Base-by-base conservation (phyloP, 1,140 invertebrate genomes). In the Zaprionus vittiger region DNA sequence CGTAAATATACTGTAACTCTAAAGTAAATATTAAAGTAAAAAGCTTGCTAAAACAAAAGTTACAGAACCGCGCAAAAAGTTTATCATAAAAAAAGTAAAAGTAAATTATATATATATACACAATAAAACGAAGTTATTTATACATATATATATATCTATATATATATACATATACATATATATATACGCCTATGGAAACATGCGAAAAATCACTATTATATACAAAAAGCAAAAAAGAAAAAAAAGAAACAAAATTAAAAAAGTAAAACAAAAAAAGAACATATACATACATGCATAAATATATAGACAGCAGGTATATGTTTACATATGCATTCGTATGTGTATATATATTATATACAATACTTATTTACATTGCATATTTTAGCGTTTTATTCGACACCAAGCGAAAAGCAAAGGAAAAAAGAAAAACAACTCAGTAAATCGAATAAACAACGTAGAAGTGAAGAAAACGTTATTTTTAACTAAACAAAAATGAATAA, bases 341-440 rank as follows among this genome's bases (percentile, higher is more conserved):
- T 71, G 73, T 52, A 22, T 24, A 52, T 24, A 14, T 52, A 52
- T 52, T 52, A 52, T 52, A 52, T 52, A 52, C 47, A 83, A 83
- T 81, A 84, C 70, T 66, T 85, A 85, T 83, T 75, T 85, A 85
- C 70, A 85, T 85, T 83, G 81, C 77, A 69, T 76, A 85, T 84
- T 81, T 86, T 77, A 84, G 74, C 77, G 83, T 83, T 89, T 87
- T 89, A 81, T 81, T 89, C 71, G 59, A 83, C 71, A 64, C 65
- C 66, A 73, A 68, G 77, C 65, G 69, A 49, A 61, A 60, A 60
- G 20, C 37, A 64, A 71, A 59, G 24, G n/a, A 41, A 63, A 64
- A 71, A 52, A 17, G n/a, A 41, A 63, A 57, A n/a, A n/a, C n/a
- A n/a, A 22, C 20, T 20, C 22, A 47, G 59, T 34, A 34, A 57